Percentiles rank a stretch among this genome's conserved stretches.
phyloP scores from a whole-genome alignment of 2,113 vertebrate genomes.

The Boleophthalmus pectinirostris region DNA sequence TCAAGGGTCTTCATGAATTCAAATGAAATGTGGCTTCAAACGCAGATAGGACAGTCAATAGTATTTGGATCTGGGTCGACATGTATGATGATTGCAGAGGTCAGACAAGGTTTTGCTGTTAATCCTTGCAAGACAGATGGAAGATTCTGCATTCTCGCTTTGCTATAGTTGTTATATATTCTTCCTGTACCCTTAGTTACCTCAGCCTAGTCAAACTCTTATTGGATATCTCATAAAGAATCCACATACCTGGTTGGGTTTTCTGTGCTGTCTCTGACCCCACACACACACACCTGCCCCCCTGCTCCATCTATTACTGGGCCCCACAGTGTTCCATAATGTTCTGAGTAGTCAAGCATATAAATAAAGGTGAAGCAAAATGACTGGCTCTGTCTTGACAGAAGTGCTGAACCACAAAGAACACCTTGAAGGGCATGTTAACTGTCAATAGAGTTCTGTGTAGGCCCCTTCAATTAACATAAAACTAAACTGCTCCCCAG shows the following conservation, averaged over 20 bases:
- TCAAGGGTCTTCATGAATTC: conserved; percentile 70
- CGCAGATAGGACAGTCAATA: conserved; percentile 40
- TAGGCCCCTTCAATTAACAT: conserved; percentile 81
- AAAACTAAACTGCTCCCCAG: conserved; percentile 77
- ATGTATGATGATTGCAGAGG: conserved; percentile 45
- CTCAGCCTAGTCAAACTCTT: conserved; percentile 6
- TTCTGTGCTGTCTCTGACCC: conserved; percentile 60
- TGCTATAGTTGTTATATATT: conserved; percentile 44
- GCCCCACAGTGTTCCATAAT: conserved; percentile 78
- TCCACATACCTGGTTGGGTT: conserved; percentile 64
- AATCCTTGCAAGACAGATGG: conserved; percentile 18
- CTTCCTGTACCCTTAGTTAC: conserved; percentile 41
- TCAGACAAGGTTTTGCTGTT: conserved; percentile 26
- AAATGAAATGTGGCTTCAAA: conserved; percentile 60
- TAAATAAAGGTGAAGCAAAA: conserved; percentile 95
- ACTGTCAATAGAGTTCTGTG: conserved; percentile 82
- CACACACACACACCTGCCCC: conserved; percentile 47
- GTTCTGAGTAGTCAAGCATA: conserved; percentile 95
- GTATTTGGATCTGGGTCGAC: conserved; percentile 38
- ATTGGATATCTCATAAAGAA: conserved; percentile 46
- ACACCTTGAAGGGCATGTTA: conserved; percentile 85
- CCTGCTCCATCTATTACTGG: conserved; percentile 68
- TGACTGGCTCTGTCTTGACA: conserved; percentile 93
- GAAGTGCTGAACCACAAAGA: conserved; percentile 98
- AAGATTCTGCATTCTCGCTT: conserved; percentile 34